A percentile compares a stretch with the other conserved stretches of the same genome.
Conservation (phyloP, 2,888 invertebrate genomes). For the Carpatolechia fugitivella region DNA sequence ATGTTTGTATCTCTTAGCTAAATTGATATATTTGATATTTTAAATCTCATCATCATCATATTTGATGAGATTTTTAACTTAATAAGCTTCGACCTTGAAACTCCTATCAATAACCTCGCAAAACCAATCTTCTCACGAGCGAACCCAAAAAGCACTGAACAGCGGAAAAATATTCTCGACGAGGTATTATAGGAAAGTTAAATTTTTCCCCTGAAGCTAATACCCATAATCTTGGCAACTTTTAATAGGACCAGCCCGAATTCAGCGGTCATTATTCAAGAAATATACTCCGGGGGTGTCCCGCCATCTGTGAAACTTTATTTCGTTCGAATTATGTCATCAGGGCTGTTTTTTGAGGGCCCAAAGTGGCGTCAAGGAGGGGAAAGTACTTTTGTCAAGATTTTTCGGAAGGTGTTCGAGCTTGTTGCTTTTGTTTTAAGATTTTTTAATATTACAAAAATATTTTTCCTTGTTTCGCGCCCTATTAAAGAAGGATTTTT, state of each 20-base stretch:
- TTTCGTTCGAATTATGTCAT: conserved; percentile 51
- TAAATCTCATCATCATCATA: too few species aligned
- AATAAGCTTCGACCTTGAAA: too few species aligned
- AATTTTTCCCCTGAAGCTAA: conserved; percentile 65
- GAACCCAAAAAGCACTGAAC: conserved; percentile 13
- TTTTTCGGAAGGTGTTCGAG: background rate
- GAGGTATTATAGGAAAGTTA: conserved; percentile 61
- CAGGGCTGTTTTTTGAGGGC: conserved; percentile 24
- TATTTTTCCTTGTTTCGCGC: too few species aligned
- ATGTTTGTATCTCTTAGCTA: too few species aligned
- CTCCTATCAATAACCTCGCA: too few species aligned
- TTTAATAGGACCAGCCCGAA: conserved; percentile 72
- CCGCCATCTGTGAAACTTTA: conserved; percentile 58
- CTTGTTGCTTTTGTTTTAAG: background rate
- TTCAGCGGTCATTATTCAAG: conserved; percentile 74
- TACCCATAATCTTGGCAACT: conserved; percentile 74
- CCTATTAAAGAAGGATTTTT: too few species aligned
- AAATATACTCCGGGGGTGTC: conserved; percentile 61
- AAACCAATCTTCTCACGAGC: conserved; percentile 26
- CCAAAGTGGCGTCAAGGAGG: background rate
- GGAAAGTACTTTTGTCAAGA: background rate
- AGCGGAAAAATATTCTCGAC: conserved; percentile 32
- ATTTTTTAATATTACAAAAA: background rate
- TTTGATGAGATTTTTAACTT: too few species aligned
- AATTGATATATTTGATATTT: too few species aligned